Base-by-base conservation (phyloP, 2,113 vertebrate genomes). In the Helogale parvula region DNA sequence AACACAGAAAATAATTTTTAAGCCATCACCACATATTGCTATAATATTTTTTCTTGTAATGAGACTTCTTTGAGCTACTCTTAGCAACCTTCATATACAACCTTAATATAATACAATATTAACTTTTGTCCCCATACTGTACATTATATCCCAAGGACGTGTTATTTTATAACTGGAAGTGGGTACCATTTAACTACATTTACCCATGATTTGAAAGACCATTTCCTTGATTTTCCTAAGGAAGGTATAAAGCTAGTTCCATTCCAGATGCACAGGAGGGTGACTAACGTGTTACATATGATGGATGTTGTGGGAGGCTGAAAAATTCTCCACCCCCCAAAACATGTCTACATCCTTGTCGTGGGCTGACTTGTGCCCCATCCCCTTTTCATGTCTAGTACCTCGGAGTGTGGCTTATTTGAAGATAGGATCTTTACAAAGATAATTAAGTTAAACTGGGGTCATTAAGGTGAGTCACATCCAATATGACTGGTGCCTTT, bases 251-350 rank as follows among this genome's bases (percentile, higher is more conserved):
- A 82, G 27, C 4, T 29, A 66, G 11, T 68, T 7, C 14, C 15
- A 12, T 38, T 74, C 14, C 45, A 87, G 12, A 57, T n/a, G 3
- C 3, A 6, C 19, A 66, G 16, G 27, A 94, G 41, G 52, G 0
- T 54, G 21, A 31, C 77, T 52, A 45, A 38, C 71, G 79, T 29
- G 68, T 68, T 38, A 72, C 3, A 13, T 57, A 45, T n/a, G 29
- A 17, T 25, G 25, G 15, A 50, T 21, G 0, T 4, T 52, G 8
- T 57, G 14, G 33, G 41, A 60, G n/a, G 13, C 19, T 84, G 4
- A 57, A 71, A 27, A 65, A 2, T 31, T 3, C 0, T 57, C 41
- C 3, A 29, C 31, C 9, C 8, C 0, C 3, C 1, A n/a, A 68
- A 65, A 45, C 8, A 4, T 50, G 25, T 50, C 1, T 76, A 14